A percentile compares a stretch with the other conserved stretches of the same genome.
phyloP scores from a whole-genome alignment of 1,140 invertebrate species.

The Gryllus bimaculatus region DNA sequence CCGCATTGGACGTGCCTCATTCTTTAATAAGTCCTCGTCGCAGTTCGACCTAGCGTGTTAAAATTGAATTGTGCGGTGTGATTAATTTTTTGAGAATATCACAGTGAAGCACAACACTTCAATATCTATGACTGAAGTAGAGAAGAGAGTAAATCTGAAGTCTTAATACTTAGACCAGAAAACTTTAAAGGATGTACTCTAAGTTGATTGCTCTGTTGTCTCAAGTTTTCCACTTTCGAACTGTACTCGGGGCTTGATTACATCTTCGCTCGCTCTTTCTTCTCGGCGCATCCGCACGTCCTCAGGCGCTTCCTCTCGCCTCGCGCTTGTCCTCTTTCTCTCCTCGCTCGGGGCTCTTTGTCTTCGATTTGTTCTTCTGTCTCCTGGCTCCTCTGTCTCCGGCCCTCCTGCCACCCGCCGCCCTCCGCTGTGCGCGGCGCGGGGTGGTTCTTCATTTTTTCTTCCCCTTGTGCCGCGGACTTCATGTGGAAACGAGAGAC shows the following conservation, averaged over 20 bases:
- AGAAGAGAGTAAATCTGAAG: conserved; percentile 1
- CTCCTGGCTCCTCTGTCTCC: too few relatives aligned
- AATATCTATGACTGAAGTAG: background rate
- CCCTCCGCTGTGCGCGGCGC: background rate
- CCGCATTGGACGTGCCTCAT: too few relatives aligned
- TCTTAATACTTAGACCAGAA: background rate
- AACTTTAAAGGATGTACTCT: conserved; percentile 5
- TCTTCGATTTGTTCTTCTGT: background rate
- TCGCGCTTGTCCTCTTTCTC: background rate
- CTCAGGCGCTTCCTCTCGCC: background rate
- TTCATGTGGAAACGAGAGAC: background rate
- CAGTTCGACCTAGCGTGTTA: too few relatives aligned
- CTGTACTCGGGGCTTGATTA: background rate
- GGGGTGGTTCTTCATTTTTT: background rate
- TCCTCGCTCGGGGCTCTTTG: background rate
- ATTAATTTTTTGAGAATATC: background rate
- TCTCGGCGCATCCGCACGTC: background rate
- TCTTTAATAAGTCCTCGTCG: too few relatives aligned
- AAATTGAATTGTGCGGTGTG: background rate
- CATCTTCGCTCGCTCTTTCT: background rate
- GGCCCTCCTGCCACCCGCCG: too few relatives aligned
- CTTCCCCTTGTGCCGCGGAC: background rate
- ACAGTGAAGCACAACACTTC: background rate
- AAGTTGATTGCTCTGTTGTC: conserved; percentile 1
- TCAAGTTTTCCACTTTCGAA: conserved; percentile 1